Conservation (phyloP, 2,888 invertebrate genomes). For the Sclerodermus sp. region DNA sequence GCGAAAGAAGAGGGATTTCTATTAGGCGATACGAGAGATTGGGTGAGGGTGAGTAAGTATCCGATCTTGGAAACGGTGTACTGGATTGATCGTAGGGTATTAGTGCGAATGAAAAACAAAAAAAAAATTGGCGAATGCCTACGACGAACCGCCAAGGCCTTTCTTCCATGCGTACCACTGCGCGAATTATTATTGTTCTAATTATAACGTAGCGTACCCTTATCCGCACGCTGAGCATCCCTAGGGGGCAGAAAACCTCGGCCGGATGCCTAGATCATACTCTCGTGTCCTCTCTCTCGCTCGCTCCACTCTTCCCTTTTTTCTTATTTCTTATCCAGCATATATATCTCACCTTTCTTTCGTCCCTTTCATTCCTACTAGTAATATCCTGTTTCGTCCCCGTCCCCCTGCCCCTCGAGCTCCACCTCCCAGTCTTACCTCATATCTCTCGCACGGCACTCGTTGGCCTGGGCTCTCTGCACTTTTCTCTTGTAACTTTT, state of each 20-base stretch:
- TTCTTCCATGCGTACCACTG: background rate
- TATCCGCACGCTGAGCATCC: background rate
- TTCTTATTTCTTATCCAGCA: background rate
- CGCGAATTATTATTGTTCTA: slow-evolving; percentile 37
- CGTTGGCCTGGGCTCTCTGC: no score
- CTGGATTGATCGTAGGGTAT: no score
- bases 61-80: no score
- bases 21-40: no score
- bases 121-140: background rate
- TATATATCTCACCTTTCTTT: background rate
- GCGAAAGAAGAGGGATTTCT: no score
- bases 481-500: no score
- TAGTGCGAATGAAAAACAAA: no score
- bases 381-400: background rate
- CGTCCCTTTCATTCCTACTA: slow-evolving; percentile 1
- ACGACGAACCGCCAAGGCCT: background rate
- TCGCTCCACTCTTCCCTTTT: slow-evolving; percentile 12
- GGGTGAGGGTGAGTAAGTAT: no score
- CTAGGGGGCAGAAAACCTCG: no score
- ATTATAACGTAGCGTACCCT: slow-evolving; percentile 30
- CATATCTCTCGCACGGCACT: slow-evolving; percentile 17
- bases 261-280: background rate
- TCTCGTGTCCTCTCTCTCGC: slow-evolving; percentile 9
- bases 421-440: slow-evolving; percentile 16
- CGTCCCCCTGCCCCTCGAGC: no score